A percentile compares a stretch with the other conserved stretches of the same genome.
These are phyloP conservation scores for Eudyptes chrysolophus DNA, from an alignment of 2,113 vertebrate species.

Conservation along the genomic window DNA sequence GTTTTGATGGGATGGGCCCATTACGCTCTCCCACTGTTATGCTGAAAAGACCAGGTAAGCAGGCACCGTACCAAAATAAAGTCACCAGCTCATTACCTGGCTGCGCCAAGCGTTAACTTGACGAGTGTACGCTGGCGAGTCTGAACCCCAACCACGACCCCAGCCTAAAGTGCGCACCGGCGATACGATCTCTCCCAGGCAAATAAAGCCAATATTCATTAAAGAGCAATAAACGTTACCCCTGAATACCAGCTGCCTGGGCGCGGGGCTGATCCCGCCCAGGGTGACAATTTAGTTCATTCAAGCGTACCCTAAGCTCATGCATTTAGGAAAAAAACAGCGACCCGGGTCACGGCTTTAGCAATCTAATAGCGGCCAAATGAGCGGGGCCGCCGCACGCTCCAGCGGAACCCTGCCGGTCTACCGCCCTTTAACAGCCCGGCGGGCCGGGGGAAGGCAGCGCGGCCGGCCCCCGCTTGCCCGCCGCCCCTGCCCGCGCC, in stretches of 20 bases:
- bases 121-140: rapidly evolving
- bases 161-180: not conserved
- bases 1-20: not conserved
- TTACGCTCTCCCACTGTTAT: rapidly evolving
- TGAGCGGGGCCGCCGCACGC: constrained; percentile 60
- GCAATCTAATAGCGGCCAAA: constrained; percentile 74
- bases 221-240: constrained; percentile 72
- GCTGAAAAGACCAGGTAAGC: not conserved
- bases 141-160: not conserved
- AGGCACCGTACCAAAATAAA: not conserved
- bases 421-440: constrained; percentile 54
- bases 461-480: not conserved
- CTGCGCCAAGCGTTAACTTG: not conserved
- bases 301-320: constrained; percentile 54
- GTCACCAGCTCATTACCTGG: rapidly evolving
- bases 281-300: constrained; percentile 47
- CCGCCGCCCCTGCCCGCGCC: not conserved
- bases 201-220: constrained; percentile 32
- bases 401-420: constrained; percentile 19
- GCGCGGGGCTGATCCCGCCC: not conserved
- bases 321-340: constrained; percentile 67
- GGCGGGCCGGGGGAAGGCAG: not conserved
- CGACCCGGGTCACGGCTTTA: constrained; percentile 68
- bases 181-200: constrained; percentile 23
- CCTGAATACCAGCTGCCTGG: not conserved